A percentile compares a stretch with the other conserved stretches of the same genome.
Conservation (phyloP, 2,888 invertebrate species). For the Agrotis segetum region DNA sequence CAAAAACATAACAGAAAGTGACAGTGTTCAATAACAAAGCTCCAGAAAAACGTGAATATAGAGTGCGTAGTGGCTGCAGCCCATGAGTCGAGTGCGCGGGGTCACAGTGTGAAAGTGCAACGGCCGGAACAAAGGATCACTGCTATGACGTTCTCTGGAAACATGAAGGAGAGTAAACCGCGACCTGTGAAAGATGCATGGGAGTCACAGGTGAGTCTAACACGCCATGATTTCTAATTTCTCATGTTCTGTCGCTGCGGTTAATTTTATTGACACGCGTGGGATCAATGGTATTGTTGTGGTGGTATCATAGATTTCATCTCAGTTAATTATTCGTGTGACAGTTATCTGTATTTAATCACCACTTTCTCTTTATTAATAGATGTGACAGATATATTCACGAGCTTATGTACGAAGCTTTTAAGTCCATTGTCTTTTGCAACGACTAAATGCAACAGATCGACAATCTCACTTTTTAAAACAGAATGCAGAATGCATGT, state of each 20-base stretch:
- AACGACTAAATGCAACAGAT: slow-evolving; percentile 11
- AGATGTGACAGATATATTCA: slow-evolving; percentile 33
- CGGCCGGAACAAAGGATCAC: slow-evolving; percentile 76
- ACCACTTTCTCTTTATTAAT: slow-evolving; percentile 75
- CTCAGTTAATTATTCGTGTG: slow-evolving; percentile 77
- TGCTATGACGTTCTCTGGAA: slow-evolving; percentile 87
- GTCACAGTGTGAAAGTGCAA: slow-evolving; percentile 81
- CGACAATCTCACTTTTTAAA: slow-evolving; percentile 21
- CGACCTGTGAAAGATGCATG: slow-evolving; percentile 85
- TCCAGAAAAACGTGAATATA: slow-evolving; percentile 69
- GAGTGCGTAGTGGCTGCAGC: slow-evolving; percentile 59
- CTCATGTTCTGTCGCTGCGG: slow-evolving; percentile 68
- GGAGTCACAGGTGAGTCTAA: slow-evolving; percentile 88
- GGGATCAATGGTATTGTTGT: slow-evolving; percentile 77
- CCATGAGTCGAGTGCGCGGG: slow-evolving; percentile 61
- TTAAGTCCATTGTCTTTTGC: slow-evolving; percentile 21
- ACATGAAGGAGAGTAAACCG: slow-evolving; percentile 88
- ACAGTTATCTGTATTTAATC: slow-evolving; percentile 73
- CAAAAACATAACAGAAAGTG: slow-evolving; percentile 83
- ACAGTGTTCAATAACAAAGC: slow-evolving; percentile 80
- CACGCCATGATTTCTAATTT: slow-evolving; percentile 71
- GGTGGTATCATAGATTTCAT: slow-evolving; percentile 74
- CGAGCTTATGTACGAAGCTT: slow-evolving; percentile 26
- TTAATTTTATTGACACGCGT: slow-evolving; percentile 64
- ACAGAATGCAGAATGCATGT: slow-evolving; percentile 18